Evolutionary conservation across 2,888 invertebrate genomes (phyloP), one percentile per base, ranked within the genome.

Genomic region (Pemphredon lugubris): DNA sequence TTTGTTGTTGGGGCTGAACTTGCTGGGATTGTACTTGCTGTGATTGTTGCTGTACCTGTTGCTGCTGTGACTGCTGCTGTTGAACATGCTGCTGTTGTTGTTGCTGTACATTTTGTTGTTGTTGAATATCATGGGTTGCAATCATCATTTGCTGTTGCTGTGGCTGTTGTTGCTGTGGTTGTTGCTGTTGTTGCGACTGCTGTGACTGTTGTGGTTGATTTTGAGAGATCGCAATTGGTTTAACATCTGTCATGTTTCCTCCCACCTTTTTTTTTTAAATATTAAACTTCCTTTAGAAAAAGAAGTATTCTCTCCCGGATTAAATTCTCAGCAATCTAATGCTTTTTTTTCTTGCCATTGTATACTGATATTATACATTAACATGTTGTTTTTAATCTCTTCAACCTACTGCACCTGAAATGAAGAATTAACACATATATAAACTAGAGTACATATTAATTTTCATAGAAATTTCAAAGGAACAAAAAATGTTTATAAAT

Each of bases 11-110:
- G 90, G 91, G 81, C 42, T 87, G 86, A 18, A 83, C 82, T 37
- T 86, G 84, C 34, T 83, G 86, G 37, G 90, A 89, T 48, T 90
- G 89, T 40, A 90, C 88, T 66, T 84, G 83, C 11, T 87, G 86
- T 13, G 82, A 76, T 39, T 85, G 87, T 14, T 82, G 83, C 18
- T 79, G 78, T 14, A 71, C 80, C 45, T 80, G 86, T 30, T 71
- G 58, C 53, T 79, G 55, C 2, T 83, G 83, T 23, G 88, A 87
- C 53, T 81, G 82, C 21, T 86, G 85, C 63, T 69, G 79, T 32
- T 88, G 88, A 74, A 84, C 71, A 72, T 88, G 88, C 30, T 83
- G 77, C 59, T 89, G 90, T 14, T 65, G 66, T 20, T 67, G 74
- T 20, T 80, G 80, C 14, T 84, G 83, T 26, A 66, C 57, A 44